Conservation (phyloP, 2,888 invertebrate genomes). For the Heteromurus nitidus region DNA sequence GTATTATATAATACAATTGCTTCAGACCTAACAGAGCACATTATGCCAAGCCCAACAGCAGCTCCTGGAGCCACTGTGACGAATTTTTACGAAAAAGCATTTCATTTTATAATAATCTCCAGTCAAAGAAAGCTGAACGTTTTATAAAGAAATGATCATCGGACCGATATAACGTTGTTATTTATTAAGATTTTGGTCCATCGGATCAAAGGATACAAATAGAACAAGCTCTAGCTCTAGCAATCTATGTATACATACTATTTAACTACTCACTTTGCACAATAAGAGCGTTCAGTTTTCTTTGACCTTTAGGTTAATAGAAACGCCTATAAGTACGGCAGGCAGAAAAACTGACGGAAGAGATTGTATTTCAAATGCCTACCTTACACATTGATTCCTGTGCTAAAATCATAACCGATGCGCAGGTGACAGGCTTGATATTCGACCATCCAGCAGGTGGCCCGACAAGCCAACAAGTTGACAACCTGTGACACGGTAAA, state of each 20-base stretch:
- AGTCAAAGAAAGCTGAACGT: slow-evolving; percentile 51
- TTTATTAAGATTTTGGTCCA: too few relatives aligned
- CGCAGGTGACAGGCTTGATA: slow-evolving; percentile 60
- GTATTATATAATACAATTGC: too few relatives aligned
- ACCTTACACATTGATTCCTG: slow-evolving; percentile 57
- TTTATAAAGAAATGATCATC: not conserved
- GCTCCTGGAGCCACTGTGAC: slow-evolving; percentile 69
- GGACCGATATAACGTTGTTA: too few relatives aligned
- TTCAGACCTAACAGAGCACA: slow-evolving; percentile 41
- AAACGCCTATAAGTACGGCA: slow-evolving; percentile 44
- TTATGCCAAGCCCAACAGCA: slow-evolving; percentile 71
- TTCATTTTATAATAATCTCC: slow-evolving; percentile 15
- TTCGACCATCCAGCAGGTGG: slow-evolving; percentile 59
- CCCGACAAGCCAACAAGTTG: slow-evolving; percentile 57
- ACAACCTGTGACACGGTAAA: slow-evolving; percentile 60
- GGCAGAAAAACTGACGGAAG: slow-evolving; percentile 39
- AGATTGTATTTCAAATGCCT: slow-evolving; percentile 35
- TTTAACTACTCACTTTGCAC: not conserved
- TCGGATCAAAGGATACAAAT: too few relatives aligned
- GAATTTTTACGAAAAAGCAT: slow-evolving; percentile 50
- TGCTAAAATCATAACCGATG: slow-evolving; percentile 59
- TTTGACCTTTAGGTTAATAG: slow-evolving; percentile 14
- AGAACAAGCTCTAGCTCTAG: not conserved
- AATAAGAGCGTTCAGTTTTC: slow-evolving; percentile 25
- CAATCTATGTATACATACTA: too few relatives aligned